A percentile compares a stretch with the other conserved stretches of the same genome.
Conservation (phyloP, 2,888 invertebrate genomes). For the Papilio gigon region DNA sequence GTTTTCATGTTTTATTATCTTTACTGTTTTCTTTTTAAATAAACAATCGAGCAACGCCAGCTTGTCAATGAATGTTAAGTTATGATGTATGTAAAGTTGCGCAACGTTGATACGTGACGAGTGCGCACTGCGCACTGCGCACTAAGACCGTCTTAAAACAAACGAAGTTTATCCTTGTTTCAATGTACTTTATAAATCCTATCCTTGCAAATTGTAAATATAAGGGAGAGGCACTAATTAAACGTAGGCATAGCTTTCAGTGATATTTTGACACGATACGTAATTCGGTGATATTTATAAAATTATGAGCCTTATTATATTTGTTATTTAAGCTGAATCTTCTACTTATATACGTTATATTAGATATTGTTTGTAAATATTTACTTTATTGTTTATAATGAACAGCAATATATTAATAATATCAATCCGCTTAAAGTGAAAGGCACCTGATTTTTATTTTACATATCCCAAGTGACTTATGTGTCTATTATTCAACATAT, state of each 20-base stretch:
- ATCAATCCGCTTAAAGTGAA: conserved; percentile 61
- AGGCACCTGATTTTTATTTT: conserved; percentile 42
- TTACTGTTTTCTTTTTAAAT: conserved; percentile 53
- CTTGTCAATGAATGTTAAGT: neutral
- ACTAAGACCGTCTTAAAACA: neutral
- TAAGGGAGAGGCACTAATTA: conserved; percentile 55
- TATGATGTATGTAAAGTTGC: neutral
- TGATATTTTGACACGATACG: conserved; percentile 77
- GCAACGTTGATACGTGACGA: neutral
- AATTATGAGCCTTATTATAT: conserved; percentile 70
- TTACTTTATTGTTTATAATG: conserved; percentile 64
- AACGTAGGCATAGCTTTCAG: conserved; percentile 65
- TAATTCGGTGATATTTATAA: conserved; percentile 79
- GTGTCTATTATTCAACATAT: no score
- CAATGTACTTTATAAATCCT: conserved; percentile 15
- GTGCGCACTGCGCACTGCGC: neutral
- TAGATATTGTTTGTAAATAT: conserved; percentile 66
- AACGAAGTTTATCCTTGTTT: neutral
- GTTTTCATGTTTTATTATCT: conserved; percentile 68
- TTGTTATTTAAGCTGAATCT: conserved; percentile 51
- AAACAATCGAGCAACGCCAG: neutral
- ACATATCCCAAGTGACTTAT: conserved; percentile 29
- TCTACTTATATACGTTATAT: conserved; percentile 63
- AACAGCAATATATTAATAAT: conserved; percentile 64
- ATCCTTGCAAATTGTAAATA: conserved; percentile 63